Evolutionary conservation across 2,888 invertebrate genomes (phyloP), one percentile per base, ranked within the genome.

Genomic region (Drosophila meridionalis): DNA sequence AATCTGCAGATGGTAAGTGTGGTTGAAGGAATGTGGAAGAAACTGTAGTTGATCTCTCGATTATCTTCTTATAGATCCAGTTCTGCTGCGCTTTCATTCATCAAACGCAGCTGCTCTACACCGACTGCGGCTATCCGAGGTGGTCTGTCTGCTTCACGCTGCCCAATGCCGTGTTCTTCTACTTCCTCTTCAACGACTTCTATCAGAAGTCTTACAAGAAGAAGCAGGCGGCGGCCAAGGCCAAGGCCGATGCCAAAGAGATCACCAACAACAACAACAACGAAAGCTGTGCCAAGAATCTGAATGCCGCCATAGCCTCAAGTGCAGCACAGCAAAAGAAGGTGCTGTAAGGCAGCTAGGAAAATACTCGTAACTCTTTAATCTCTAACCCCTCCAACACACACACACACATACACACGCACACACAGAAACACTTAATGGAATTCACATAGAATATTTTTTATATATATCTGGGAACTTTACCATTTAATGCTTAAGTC

Each of bases 161-260:
- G 28, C 96, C 97, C 11, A 98, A 99, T 93, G 97, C 97, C 11
- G 95, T 98, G 61, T 97, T 99, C 94, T 99, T 99, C 94, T 97
- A 98, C 93, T 95, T 97, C 92, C 95, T 99, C 75, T 99, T 99
- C 94, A 96, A 96, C 72, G 97, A 98, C 90, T 99, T 98, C 94
- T 99, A 98, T 93, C 96, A 96, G 86, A 95, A 96, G 90, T 95
- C 96, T 0, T 97, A 97, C 92, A 91, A 92, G 73, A 87, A 90
- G 81, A 87, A 89, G 60, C 88, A 88, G 52, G 94, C 93, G 1
- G 75, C 84, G 12, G 82, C 88, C 47, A 82, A 88, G 73, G 84
- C 66, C 59, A 78, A 77, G 82, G 78, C 84, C 12, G 76, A 79
- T 26, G 50, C 50, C 32, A 75, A 82, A 67, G 82, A 63, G 32